phyloP scores from a whole-genome alignment of 2,113 vertebrate species.

The Pholis gunnellus region DNA sequence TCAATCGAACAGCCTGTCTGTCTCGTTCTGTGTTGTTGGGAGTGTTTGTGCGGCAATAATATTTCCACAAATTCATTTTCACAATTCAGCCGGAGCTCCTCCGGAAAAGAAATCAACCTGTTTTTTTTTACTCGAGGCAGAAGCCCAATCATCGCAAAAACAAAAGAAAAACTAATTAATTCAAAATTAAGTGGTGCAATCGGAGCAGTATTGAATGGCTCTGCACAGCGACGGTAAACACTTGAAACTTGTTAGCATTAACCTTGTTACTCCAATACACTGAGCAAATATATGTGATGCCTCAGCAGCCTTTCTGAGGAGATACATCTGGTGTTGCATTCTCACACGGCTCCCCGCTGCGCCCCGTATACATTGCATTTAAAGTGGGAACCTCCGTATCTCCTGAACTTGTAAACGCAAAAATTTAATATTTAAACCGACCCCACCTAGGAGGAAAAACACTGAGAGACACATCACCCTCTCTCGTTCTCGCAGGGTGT shows the following conservation, averaged over 20 bases:
- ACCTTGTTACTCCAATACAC: neutral
- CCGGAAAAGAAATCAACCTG: neutral
- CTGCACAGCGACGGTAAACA: neutral
- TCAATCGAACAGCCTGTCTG: neutral
- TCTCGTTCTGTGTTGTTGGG: neutral
- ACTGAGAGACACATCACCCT: conserved; percentile 49
- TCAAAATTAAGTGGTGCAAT: neutral
- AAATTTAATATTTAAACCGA: conserved; percentile 44
- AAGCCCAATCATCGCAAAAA: neutral
- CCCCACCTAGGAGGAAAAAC: conserved; percentile 39
- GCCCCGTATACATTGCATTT: neutral
- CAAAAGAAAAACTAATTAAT: conserved; percentile 2
- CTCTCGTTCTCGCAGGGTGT: conserved; percentile 30
- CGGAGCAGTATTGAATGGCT: neutral
- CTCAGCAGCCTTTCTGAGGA: conserved; percentile 24
- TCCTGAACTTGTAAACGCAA: conserved; percentile 37
- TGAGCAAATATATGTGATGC: conserved; percentile 16
- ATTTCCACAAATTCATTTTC: neutral
- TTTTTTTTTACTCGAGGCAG: neutral
- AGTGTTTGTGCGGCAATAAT: neutral
- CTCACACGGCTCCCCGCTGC: neutral
- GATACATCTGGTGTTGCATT: neutral
- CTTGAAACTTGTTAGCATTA: neutral
- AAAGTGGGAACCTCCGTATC: neutral
- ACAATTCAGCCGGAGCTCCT: neutral